phyloP scores from a whole-genome alignment of 2,797 vertebrate genomes.

The Ambastaia sidthimunki region DNA sequence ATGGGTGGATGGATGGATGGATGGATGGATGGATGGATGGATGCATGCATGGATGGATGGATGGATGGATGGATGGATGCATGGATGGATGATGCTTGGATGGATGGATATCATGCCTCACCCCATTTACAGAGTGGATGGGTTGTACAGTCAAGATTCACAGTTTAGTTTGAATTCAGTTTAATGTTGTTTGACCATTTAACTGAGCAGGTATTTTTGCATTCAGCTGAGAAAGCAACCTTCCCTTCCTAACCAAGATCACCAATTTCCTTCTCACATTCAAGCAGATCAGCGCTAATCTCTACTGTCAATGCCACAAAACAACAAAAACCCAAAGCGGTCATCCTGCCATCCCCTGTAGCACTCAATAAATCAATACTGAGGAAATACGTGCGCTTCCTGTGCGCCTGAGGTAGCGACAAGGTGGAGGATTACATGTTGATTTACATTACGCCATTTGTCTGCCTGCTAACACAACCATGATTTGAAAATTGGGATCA shows the following conservation, averaged over 20 bases:
- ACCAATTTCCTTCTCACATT: conserved; percentile 17
- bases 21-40: neutral
- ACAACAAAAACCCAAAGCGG: conserved; percentile 15
- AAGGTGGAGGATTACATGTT: conserved; percentile 50
- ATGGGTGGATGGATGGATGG: neutral
- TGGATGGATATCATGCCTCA: no score
- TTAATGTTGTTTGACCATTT: neutral
- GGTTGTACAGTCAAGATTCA: no score
- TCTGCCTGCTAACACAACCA: conserved; percentile 50
- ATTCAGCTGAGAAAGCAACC: neutral
- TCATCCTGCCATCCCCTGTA: neutral
- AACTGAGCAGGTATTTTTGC: neutral
- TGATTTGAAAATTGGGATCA: conserved; percentile 52
- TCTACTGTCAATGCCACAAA: conserved; percentile 25
- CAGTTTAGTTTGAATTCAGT: no score
- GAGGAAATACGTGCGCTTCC: conserved; percentile 10
- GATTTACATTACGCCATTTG: conserved; percentile 58
- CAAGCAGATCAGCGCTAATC: conserved; percentile 12
- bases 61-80: neutral
- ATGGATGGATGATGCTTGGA: no score
- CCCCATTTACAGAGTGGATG: no score
- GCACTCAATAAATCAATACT: conserved; percentile 31
- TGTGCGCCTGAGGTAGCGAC: conserved; percentile 43
- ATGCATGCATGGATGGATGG: neutral
- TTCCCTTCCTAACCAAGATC: neutral